A percentile compares a stretch with the other conserved stretches of the same genome.
These are phyloP conservation scores for Dorcus parallelipipedus DNA, from an alignment of 2,888 invertebrate genomes.

Conservation along the genomic window DNA sequence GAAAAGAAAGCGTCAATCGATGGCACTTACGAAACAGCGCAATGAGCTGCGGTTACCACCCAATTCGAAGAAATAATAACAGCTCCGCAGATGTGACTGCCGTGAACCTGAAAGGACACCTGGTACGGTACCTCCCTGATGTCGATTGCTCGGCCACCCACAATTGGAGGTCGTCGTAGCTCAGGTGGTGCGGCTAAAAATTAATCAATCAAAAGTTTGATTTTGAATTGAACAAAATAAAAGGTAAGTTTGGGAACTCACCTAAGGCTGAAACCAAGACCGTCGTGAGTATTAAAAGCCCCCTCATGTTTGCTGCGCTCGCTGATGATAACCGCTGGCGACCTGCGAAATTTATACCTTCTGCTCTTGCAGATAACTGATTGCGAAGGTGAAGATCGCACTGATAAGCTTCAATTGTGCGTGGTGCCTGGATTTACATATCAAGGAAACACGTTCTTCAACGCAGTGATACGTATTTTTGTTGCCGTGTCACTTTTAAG, in stretches of 20 bases:
- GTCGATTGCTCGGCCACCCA: conserved; percentile 50
- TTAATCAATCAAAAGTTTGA: not conserved
- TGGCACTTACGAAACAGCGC: conserved; percentile 36
- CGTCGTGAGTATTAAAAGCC: not conserved
- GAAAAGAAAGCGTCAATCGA: no score
- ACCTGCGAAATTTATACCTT: no score
- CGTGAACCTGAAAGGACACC: conserved; percentile 51
- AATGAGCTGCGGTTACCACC: conserved; percentile 55
- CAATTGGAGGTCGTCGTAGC: conserved; percentile 30
- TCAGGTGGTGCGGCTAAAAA: not conserved
- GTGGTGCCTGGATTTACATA: no score
- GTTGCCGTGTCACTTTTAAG: not conserved
- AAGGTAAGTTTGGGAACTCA: not conserved
- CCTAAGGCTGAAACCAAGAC: conserved; percentile 6
- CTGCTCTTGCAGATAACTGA: no score
- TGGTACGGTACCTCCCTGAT: conserved; percentile 57
- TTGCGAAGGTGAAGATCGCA: no score
- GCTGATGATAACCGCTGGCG: no score
- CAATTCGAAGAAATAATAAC: conserved; percentile 51
- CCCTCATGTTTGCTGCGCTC: conserved; percentile 1
- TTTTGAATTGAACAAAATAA: no score
- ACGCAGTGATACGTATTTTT: no score
- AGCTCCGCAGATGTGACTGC: conserved; percentile 55
- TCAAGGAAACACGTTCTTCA: no score
- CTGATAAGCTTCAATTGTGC: no score